Percentiles rank a stretch among this genome's conserved stretches.
Evolutionary conservation across 2,113 vertebrate species (phyloP).

Genomic region (Chelonoidis abingdonii): DNA sequence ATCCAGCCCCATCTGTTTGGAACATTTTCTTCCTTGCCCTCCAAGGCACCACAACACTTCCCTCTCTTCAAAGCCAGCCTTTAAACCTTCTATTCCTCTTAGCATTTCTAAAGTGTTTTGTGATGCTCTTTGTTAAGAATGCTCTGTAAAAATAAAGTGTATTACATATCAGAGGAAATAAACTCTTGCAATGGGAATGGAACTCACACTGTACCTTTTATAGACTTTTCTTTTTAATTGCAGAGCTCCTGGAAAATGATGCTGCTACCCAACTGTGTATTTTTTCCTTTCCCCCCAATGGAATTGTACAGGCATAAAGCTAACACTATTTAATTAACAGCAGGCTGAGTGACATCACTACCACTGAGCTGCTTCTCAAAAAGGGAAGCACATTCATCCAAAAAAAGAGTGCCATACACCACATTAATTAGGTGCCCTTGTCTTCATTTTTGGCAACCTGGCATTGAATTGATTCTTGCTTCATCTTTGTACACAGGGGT

Average conservation of each 20-base stretch:
- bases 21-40: background rate
- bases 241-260: conserved; percentile 46
- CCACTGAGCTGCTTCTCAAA: conserved; percentile 62
- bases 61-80: background rate
- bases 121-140: background rate
- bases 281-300: background rate
- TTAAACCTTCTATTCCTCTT: background rate
- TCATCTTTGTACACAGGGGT: conserved; percentile 68
- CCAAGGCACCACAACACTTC: background rate
- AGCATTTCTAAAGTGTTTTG: background rate
- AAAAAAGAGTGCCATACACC: conserved; percentile 70
- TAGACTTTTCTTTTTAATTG: conserved; percentile 44
- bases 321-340: conserved; percentile 78
- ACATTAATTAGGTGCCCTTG: conserved; percentile 78
- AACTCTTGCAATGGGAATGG: background rate
- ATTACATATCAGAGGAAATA: background rate
- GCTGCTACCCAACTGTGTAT: conserved; percentile 15
- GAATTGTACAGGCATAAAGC: conserved; percentile 60
- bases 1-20: background rate
- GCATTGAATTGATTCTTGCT: conserved; percentile 70
- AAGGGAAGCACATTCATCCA: conserved; percentile 75
- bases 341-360: conserved; percentile 60
- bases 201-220: conserved; percentile 24
- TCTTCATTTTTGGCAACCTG: conserved; percentile 66
- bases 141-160: background rate